Evolutionary conservation across 37 sponge, comb jelly and placozoan species (phyloP).

Genomic region (Ephydatia muelleri): DNA sequence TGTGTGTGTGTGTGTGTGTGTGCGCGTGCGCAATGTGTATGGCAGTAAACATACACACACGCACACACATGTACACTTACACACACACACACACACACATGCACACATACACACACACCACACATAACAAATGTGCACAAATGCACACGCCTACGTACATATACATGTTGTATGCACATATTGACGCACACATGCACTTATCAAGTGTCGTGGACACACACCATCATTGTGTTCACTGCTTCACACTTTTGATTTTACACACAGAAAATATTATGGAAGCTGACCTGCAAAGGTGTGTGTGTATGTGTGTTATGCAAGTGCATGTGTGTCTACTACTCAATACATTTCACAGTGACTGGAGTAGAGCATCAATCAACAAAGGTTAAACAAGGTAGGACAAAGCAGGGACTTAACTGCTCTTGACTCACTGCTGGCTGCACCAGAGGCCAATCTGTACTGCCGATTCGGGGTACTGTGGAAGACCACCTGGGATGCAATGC

Average conservation of each 20-base stretch:
- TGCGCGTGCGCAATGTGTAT: no score
- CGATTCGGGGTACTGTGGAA: not conserved
- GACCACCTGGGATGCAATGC: not conserved
- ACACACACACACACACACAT: slow-evolving; percentile 2
- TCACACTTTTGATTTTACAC: no score
- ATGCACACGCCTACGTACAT: not conserved
- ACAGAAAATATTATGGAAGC: not conserved
- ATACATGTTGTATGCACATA: not conserved
- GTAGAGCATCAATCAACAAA: no score
- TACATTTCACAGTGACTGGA: no score
- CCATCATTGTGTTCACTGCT: no score
- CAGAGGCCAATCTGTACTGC: not conserved
- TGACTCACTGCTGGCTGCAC: not conserved
- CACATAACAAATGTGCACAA: not conserved
- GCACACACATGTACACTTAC: not conserved
- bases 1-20: no score
- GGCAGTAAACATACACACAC: not conserved
- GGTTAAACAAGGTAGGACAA: no score
- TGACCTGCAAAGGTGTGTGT: not conserved
- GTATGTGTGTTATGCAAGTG: not conserved
- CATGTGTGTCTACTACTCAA: not conserved
- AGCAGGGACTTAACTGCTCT: not conserved
- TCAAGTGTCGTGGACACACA: no score
- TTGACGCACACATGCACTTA: no score
- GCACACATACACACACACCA: slow-evolving; percentile 6